phyloP scores from a whole-genome alignment of 64 coral and sea anemone genomes.

The Montipora efflorescens region DNA sequence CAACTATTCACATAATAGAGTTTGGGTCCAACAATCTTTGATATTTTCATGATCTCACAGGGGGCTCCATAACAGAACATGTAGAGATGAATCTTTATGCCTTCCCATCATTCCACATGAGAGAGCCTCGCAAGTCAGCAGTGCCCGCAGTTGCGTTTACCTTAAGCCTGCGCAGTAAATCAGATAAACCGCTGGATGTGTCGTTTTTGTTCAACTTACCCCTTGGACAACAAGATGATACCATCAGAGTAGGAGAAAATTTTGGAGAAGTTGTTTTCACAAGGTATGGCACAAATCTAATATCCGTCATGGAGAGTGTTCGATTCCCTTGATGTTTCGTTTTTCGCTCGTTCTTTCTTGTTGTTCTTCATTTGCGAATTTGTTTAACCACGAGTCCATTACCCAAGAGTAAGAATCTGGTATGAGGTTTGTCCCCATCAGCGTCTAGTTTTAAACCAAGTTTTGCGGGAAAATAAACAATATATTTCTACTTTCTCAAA shows the following conservation, averaged over 20 bases:
- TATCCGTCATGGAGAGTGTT: too few species aligned
- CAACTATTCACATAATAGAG: too few species aligned
- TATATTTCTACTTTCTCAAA: too few species aligned
- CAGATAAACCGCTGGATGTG: slow-evolving; percentile 50
- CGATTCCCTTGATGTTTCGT: too few species aligned
- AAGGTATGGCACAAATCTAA: slow-evolving; percentile 28
- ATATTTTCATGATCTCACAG: slow-evolving; percentile 23
- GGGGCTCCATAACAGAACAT: slow-evolving; percentile 63
- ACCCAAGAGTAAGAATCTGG: too few species aligned
- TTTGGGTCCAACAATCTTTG: too few species aligned
- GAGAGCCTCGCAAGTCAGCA: slow-evolving; percentile 80
- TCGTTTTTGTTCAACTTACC: slow-evolving; percentile 92
- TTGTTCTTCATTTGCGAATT: too few species aligned
- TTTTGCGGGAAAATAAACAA: too few species aligned
- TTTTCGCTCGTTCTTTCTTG: too few species aligned
- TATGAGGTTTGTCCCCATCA: too few species aligned
- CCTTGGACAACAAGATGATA: slow-evolving; percentile 89
- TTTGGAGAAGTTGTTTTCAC: slow-evolving; percentile 93
- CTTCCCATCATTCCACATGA: slow-evolving; percentile 82
- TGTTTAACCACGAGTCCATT: too few species aligned
- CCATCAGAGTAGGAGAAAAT: slow-evolving; percentile 84
- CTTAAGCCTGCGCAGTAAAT: slow-evolving; percentile 75
- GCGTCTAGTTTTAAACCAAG: too few species aligned
- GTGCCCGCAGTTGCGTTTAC: slow-evolving; percentile 93
- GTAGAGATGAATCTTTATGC: slow-evolving; percentile 87